phyloP scores from a whole-genome alignment of 2,888 invertebrate genomes.

The Anoncus sp. region DNA sequence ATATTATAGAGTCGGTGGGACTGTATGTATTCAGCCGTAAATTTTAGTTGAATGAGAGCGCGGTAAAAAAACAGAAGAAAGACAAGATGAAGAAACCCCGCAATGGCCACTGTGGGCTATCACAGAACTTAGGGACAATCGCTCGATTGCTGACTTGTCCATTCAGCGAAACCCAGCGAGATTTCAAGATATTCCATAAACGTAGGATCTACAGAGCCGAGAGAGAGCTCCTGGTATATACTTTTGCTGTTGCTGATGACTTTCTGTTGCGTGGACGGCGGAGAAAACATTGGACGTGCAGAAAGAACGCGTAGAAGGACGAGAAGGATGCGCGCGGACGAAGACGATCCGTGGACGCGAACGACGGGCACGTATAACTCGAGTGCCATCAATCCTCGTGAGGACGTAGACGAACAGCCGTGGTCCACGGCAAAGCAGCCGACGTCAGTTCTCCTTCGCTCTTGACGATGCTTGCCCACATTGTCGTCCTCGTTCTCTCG shows the following conservation, averaged over 20 bases:
- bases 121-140: conserved; percentile 71
- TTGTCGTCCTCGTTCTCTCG: conserved; percentile 63
- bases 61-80: conserved; percentile 16
- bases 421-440: conserved; percentile 79
- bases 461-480: conserved; percentile 54
- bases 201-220: conserved; percentile 73
- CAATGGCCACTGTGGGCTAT: conserved; percentile 30
- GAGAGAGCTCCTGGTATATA: conserved; percentile 43
- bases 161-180: conserved; percentile 66
- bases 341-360: conserved; percentile 57
- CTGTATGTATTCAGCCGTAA: conserved; percentile 7
- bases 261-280: conserved; percentile 40
- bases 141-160: conserved; percentile 72
- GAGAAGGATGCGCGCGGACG: conserved; percentile 53
- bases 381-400: conserved; percentile 80
- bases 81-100: conserved; percentile 50
- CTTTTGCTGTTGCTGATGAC: conserved; percentile 43
- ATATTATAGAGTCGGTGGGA: conserved; percentile 19
- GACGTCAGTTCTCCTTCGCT: conserved; percentile 73
- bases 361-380: conserved; percentile 67
- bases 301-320: conserved; percentile 55
- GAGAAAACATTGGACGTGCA: conserved; percentile 63
- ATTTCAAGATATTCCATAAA: conserved; percentile 82
- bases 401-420: conserved; percentile 81
- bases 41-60: conserved; percentile 19